These are phyloP conservation scores for Drosophila vallismaia DNA, from an alignment of 2,888 invertebrate genomes.

Conservation along the genomic window DNA sequence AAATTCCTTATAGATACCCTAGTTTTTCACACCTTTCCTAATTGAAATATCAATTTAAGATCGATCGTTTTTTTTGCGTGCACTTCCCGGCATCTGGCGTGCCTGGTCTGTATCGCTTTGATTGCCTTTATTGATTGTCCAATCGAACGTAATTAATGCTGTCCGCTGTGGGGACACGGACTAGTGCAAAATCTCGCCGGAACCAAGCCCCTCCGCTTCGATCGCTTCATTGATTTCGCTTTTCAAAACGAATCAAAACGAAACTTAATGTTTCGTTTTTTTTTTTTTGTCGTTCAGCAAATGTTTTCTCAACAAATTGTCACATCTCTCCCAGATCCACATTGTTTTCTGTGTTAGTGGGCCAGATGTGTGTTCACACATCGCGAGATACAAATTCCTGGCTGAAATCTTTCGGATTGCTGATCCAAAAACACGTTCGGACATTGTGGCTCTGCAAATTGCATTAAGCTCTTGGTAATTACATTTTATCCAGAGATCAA, in stretches of 20 bases:
- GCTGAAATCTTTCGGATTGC: conserved; percentile 4
- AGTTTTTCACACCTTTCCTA: neutral
- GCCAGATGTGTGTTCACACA: conserved; percentile 34
- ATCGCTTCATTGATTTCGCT: conserved; percentile 62
- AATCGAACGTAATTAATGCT: conserved; percentile 74
- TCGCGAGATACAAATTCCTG: conserved; percentile 9
- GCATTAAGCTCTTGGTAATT: conserved; percentile 63
- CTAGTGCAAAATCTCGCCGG: conserved; percentile 62
- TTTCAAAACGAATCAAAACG: conserved; percentile 22
- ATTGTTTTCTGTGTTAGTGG: conserved; percentile 43
- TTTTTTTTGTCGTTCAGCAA: conserved; percentile 16
- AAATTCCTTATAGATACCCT: neutral
- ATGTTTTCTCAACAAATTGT: conserved; percentile 46
- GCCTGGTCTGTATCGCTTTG: conserved; percentile 49
- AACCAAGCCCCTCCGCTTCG: conserved; percentile 42
- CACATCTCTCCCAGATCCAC: conserved; percentile 26
- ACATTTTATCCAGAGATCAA: conserved; percentile 58
- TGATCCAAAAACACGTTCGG: conserved; percentile 27
- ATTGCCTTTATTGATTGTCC: conserved; percentile 79
- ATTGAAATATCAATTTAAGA: conserved; percentile 1
- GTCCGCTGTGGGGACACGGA: conserved; percentile 58
- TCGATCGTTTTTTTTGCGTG: conserved; percentile 13
- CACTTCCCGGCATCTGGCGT: conserved; percentile 21
- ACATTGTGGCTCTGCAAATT: conserved; percentile 62
- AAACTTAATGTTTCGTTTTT: neutral